phyloP scores from a whole-genome alignment of 2,113 vertebrate genomes.

The Amphiprion ocellaris region DNA sequence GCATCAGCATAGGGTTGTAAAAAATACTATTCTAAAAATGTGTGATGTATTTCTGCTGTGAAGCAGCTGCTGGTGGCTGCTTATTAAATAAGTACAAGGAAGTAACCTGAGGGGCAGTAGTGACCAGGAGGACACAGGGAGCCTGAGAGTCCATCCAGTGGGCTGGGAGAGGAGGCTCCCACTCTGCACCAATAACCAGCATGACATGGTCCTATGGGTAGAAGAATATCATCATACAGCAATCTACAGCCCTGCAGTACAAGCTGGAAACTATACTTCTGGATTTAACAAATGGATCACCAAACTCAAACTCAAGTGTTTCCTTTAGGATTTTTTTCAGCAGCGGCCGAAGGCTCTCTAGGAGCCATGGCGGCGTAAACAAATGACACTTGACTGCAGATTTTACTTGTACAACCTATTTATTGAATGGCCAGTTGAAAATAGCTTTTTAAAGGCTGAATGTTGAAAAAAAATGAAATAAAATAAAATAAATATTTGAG shows the following conservation, averaged over 20 bases:
- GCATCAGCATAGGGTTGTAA: conserved; percentile 14
- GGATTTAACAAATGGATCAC: neutral
- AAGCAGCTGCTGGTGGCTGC: conserved; percentile 1
- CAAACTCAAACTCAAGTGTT: neutral
- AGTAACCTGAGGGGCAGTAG: conserved; percentile 90
- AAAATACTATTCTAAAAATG: conserved; percentile 17
- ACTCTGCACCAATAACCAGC: conserved; percentile 91
- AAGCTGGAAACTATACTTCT: neutral
- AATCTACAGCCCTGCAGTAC: neutral
- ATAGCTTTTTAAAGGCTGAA: no score
- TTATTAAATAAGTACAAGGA: neutral
- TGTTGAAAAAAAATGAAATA: no score
- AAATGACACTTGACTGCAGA: no score
- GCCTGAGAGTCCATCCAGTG: conserved; percentile 84
- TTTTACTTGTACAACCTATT: no score
- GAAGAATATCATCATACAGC: neutral
- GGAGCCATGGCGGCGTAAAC: no score
- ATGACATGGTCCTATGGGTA: conserved; percentile 85
- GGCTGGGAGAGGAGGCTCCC: conserved; percentile 83
- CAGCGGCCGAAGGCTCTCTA: no score
- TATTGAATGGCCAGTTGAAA: no score
- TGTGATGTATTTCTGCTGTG: conserved; percentile 8
- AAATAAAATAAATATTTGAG: no score
- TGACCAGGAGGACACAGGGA: conserved; percentile 87
- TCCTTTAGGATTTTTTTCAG: no score